These are phyloP conservation scores for Campodea augens DNA, from an alignment of 1,140 invertebrate genomes.

Conservation along the genomic window DNA sequence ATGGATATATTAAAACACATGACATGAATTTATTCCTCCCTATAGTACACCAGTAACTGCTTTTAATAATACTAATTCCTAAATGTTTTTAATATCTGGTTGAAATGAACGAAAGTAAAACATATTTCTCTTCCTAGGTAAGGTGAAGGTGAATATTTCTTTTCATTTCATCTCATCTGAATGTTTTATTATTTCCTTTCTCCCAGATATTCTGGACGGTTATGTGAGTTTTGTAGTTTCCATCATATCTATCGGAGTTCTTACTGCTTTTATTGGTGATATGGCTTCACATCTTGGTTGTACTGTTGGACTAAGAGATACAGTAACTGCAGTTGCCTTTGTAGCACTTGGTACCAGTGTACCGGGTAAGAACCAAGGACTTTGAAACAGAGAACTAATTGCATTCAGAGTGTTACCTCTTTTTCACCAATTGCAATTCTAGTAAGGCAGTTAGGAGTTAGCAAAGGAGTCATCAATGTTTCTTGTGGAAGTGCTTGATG, in stretches of 20 bases:
- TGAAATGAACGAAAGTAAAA: too few relatives aligned
- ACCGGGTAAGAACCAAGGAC: slow-evolving; percentile 32
- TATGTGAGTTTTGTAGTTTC: slow-evolving; percentile 40
- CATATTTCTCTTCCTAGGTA: too few relatives aligned
- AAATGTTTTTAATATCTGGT: too few relatives aligned
- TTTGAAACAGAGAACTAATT: neutral
- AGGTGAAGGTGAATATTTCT: too few relatives aligned
- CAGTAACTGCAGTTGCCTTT: slow-evolving; percentile 44
- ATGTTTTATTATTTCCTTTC: slow-evolving; percentile 11
- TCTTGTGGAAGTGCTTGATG: neutral
- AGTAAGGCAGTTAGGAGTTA: too few relatives aligned
- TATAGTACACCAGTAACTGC: too few relatives aligned
- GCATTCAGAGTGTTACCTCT: neutral
- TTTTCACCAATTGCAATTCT: neutral
- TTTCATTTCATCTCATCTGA: too few relatives aligned
- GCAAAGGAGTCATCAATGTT: neutral
- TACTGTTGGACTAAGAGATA: slow-evolving; percentile 40
- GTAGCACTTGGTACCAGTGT: slow-evolving; percentile 42
- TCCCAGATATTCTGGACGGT: slow-evolving; percentile 27
- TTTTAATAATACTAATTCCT: too few relatives aligned
- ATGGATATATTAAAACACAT: too few relatives aligned
- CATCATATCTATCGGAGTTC: slow-evolving; percentile 37
- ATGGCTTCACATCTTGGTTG: slow-evolving; percentile 43
- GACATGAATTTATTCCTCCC: too few relatives aligned
- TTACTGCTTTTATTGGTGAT: slow-evolving; percentile 47